Conservation (phyloP, 2,113 vertebrate genomes). For the Dryoscopus gambensis region DNA sequence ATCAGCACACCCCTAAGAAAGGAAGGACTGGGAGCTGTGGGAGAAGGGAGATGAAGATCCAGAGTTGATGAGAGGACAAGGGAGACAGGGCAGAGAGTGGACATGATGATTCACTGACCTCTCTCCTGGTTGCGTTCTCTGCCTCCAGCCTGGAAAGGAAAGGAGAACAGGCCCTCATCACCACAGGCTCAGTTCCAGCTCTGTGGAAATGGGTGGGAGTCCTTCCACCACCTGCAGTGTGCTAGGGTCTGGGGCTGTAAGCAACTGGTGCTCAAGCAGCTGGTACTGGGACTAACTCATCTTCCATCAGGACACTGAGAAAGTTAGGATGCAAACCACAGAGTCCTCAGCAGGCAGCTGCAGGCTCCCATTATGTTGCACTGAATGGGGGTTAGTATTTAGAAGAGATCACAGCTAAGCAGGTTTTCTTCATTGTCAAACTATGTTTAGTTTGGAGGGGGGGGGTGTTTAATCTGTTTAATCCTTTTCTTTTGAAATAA, state of each 20-base stretch:
- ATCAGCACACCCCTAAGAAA: background rate
- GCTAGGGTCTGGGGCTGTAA: background rate
- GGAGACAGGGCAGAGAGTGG: background rate
- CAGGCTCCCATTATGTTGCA: background rate
- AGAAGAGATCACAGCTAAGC: background rate
- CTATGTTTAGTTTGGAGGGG: background rate
- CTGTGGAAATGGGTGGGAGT: background rate
- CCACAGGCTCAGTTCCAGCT: background rate
- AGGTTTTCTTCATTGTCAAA: background rate
- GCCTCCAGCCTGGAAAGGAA: background rate
- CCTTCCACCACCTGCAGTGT: background rate
- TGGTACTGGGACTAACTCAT: background rate
- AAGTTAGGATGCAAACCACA: background rate
- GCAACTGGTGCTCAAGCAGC: background rate
- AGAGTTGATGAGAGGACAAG: background rate
- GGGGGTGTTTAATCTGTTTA: background rate
- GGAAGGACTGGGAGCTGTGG: background rate
- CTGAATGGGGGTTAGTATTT: background rate
- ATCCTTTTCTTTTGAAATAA: conserved; percentile 31
- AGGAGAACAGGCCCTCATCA: rapidly evolving
- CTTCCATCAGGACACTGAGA: background rate
- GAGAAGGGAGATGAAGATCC: background rate
- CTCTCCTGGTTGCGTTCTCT: rapidly evolving
- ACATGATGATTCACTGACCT: rapidly evolving
- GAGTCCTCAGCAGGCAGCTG: background rate